These are phyloP conservation scores for Polydrusus pterygomalis DNA, from an alignment of 2,888 invertebrate genomes.

Conservation along the genomic window DNA sequence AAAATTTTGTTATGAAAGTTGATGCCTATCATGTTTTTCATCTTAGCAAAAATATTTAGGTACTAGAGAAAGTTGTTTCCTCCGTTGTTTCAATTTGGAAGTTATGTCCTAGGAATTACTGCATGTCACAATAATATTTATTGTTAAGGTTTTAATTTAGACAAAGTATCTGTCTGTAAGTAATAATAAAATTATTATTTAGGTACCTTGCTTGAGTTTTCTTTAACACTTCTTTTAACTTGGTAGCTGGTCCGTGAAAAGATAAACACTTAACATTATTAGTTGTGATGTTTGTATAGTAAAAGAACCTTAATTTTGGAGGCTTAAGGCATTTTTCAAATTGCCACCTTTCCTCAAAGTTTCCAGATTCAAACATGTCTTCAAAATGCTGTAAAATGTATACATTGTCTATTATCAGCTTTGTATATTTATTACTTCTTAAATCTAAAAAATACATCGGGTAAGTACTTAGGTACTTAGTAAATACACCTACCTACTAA, in stretches of 20 bases:
- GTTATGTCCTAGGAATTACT: too few relatives aligned
- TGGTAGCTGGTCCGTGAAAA: conserved; percentile 85
- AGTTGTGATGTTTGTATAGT: conserved; percentile 81
- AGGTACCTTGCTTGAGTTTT: conserved; percentile 71
- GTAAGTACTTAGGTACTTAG: too few relatives aligned
- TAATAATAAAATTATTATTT: too few relatives aligned
- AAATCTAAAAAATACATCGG: conserved; percentile 70
- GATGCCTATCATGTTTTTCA: too few relatives aligned
- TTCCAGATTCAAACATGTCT: conserved; percentile 87
- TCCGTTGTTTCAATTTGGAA: too few relatives aligned
- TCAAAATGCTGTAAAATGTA: conserved; percentile 90
- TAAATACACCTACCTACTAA: too few relatives aligned
- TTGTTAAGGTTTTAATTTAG: too few relatives aligned
- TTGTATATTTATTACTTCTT: conserved; percentile 66
- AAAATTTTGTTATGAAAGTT: too few relatives aligned
- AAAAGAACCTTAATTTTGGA: conserved; percentile 79
- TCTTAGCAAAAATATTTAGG: too few relatives aligned
- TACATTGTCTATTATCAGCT: conserved; percentile 80
- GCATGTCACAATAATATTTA: too few relatives aligned
- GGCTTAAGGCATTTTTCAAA: conserved; percentile 74
- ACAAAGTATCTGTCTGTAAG: too few relatives aligned
- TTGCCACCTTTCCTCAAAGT: conserved; percentile 89
- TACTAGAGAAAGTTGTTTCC: too few relatives aligned
- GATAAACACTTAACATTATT: conserved; percentile 83
- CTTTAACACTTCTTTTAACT: conserved; percentile 77